Percentiles rank a stretch among this genome's conserved stretches.
Conservation (phyloP, 2,797 vertebrate genomes). For the Synaphobranchus kaupii region DNA sequence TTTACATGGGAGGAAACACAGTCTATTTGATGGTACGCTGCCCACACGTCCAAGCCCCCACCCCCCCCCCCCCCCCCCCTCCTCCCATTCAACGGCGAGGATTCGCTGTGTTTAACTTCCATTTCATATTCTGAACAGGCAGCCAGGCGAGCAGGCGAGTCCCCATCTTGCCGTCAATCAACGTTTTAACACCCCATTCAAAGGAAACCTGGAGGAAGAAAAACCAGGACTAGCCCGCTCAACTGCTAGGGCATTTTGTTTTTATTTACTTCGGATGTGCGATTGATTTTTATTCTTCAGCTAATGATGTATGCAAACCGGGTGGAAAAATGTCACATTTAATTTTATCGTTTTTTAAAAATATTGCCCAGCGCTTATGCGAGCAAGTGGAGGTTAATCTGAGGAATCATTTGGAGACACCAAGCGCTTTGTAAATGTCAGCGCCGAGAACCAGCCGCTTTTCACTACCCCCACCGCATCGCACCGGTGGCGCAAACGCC, state of each 20-base stretch:
- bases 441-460: conserved; percentile 62
- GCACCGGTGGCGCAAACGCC: conserved; percentile 67
- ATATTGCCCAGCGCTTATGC: conserved; percentile 61
- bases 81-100: conserved; percentile 44
- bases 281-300: conserved; percentile 65
- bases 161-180: conserved; percentile 73
- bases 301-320: conserved; percentile 67
- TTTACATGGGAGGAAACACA: conserved; percentile 80
- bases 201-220: conserved; percentile 63
- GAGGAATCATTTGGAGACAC: conserved; percentile 60
- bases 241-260: conserved; percentile 64
- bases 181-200: conserved; percentile 66
- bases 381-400: conserved; percentile 74
- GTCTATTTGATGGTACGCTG: conserved; percentile 82
- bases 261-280: conserved; percentile 67
- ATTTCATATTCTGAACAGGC: conserved; percentile 77
- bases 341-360: conserved; percentile 57
- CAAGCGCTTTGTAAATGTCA: conserved; percentile 76
- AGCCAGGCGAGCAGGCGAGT: conserved; percentile 54
- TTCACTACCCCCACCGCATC: conserved; percentile 67
- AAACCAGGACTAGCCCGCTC: conserved; percentile 62
- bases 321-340: conserved; percentile 61
- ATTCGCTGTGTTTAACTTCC: conserved; percentile 75
- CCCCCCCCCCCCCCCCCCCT: conserved; percentile 58
- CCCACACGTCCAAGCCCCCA: conserved; percentile 69